Evolutionary conservation across 1,140 invertebrate genomes (phyloP), one percentile per base, ranked within the genome.

Genomic region (Aphelinus certus): DNA sequence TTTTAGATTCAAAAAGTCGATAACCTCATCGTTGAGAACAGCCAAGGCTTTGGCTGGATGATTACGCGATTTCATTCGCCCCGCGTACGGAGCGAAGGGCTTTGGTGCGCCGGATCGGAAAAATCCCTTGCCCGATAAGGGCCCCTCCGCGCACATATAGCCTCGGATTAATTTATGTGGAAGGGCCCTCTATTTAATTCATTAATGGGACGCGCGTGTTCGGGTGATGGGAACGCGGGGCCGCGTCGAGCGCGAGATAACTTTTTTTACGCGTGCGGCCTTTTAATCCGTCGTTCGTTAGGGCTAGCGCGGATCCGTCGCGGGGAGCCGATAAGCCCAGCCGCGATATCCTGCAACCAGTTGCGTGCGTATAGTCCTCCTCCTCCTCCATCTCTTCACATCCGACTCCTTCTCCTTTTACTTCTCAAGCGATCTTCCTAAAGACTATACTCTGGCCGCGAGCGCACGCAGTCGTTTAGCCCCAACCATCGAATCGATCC

Each of bases 181-280:
- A 61, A 58, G 46, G 26, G 47, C 47, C 67, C 64, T 62, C 70
- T 75, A 75, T 75, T 70, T 66, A 75, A 75, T 75, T 75, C 73
- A 75, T 75, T 75, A 75, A 75, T 65, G 67, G 48, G 26, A 26
- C 26, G 26, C 51, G 51, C 49, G 71, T 42, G 7, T 68, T 68
- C 63, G 45, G 66, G 26, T 26, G 26, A 26, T 64, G 73, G 60
- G 73, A 69, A 74, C 72, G 64, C 4, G 26, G 3, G 45, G 9
- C 3, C 42, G 42, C 6, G 3, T 3, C 65, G 53, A 26, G 58
- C 51, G 69, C 1, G 42, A 2, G 70, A 75, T 61, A 70, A 4
- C 47, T n/a, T 51, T 64, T 65, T 63, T 70, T 57, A 56, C 68
- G n/a, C 49, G 26, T 26, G 26, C 66, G 49, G 45, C 53, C 7